Conservation (phyloP, 2,113 vertebrate genomes). For the Nycticorax nycticorax region DNA sequence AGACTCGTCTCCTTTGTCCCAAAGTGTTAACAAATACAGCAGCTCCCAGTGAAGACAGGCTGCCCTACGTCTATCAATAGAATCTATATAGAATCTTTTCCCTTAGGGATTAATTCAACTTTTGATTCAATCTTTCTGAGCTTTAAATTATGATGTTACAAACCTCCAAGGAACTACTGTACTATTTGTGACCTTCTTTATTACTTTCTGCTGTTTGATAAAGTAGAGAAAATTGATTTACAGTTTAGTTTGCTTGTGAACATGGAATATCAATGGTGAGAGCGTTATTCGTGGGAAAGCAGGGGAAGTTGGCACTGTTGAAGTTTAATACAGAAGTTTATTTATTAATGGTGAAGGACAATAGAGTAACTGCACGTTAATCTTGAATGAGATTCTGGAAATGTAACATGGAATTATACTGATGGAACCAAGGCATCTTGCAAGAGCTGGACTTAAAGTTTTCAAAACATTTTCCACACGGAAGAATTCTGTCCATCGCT, state of each 20-base stretch:
- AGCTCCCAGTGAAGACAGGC: conserved; percentile 62
- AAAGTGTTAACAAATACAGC: conserved; percentile 67
- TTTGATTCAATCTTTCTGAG: conserved; percentile 85
- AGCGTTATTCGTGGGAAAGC: neutral
- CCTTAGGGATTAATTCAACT: conserved; percentile 83
- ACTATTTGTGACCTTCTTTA: conserved; percentile 83
- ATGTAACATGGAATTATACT: neutral
- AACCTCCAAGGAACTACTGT: conserved; percentile 80
- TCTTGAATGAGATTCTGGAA: conserved; percentile 15
- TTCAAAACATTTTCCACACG: neutral
- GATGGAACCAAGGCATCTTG: neutral
- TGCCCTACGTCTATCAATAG: conserved; percentile 73
- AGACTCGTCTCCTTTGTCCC: conserved; percentile 36
- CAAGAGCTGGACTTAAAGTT: neutral
- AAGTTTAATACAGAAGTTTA: conserved; percentile 41
- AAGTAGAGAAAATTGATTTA: conserved; percentile 77
- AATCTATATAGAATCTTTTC: conserved; percentile 78
- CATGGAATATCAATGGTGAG: conserved; percentile 58
- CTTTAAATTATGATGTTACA: conserved; percentile 84
- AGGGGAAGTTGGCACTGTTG: conserved; percentile 6
- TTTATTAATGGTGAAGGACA: conserved; percentile 66
- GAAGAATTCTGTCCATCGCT: neutral
- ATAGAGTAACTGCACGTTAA: neutral
- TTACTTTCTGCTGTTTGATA: conserved; percentile 78
- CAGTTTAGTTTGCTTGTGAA: conserved; percentile 68